Conservation (phyloP, 37 sponge, comb jelly and placozoan genomes). For the Tethya wilhelma region DNA sequence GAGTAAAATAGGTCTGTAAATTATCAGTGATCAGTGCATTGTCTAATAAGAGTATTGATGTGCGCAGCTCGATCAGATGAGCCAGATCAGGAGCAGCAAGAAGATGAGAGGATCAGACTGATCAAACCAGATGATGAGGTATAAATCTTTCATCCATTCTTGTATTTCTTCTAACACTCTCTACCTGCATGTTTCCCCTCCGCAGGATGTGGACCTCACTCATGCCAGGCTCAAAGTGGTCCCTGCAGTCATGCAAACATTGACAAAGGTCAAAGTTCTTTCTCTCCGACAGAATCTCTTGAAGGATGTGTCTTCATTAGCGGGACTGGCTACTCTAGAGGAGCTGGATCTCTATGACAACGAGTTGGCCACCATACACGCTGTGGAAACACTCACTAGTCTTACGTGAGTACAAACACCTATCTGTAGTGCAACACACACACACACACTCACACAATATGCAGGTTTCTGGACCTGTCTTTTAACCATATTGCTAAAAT, state of each 20-base stretch:
- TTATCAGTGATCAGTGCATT: neutral
- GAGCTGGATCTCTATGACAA: conserved; percentile 89
- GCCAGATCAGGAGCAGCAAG: neutral
- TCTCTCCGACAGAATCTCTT: conserved; percentile 74
- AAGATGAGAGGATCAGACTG: neutral
- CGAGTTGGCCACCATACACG: conserved; percentile 52
- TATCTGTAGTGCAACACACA: too few relatives aligned
- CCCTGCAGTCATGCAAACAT: conserved; percentile 17
- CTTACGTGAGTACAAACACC: conserved; percentile 69
- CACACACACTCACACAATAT: neutral
- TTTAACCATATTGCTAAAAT: conserved; percentile 82
- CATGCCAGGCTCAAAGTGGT: conserved; percentile 44
- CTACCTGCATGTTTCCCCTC: too few relatives aligned
- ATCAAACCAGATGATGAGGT: neutral
- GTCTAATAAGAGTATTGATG: neutral
- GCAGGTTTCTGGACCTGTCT: conserved; percentile 80
- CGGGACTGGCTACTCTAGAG: conserved; percentile 47
- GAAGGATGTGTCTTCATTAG: conserved; percentile 33
- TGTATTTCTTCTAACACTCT: too few relatives aligned
- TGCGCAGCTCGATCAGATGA: neutral
- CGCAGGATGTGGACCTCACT: conserved; percentile 66
- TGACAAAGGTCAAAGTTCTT: conserved; percentile 56
- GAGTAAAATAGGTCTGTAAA: neutral
- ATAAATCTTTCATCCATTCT: too few relatives aligned
- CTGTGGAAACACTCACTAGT: conserved; percentile 27